Conservation (phyloP, 2,888 invertebrate genomes). For the Ectemnius continuus region DNA sequence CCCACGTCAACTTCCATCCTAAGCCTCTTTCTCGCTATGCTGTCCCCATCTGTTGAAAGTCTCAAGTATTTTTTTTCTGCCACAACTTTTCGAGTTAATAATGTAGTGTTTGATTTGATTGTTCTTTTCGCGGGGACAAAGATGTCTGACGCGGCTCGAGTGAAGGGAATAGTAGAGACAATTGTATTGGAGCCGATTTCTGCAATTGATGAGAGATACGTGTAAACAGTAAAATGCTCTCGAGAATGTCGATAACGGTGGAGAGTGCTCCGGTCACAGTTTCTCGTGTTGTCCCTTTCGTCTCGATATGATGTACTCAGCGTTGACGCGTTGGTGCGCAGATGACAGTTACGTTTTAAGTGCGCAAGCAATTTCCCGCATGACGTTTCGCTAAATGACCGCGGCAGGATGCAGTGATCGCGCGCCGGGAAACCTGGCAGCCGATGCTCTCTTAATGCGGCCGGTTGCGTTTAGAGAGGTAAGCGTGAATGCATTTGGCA, state of each 20-base stretch:
- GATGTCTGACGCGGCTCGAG: too few species aligned
- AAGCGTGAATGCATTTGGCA: conserved; percentile 20
- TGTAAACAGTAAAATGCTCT: background rate
- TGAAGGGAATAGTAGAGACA: too few species aligned
- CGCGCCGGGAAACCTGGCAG: conserved; percentile 5
- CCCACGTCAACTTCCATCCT: background rate
- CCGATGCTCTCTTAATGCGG: conserved; percentile 17
- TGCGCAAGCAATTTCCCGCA: background rate
- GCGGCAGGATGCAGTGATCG: background rate
- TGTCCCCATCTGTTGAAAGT: too few species aligned
- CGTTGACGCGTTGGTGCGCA: too few species aligned
- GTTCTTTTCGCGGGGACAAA: too few species aligned
- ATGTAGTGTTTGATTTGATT: too few species aligned
- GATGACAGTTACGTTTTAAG: too few species aligned
- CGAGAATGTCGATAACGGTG: conserved; percentile 3
- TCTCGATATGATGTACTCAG: background rate
- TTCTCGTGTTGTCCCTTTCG: background rate
- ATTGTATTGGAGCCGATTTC: background rate
- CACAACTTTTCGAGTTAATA: too few species aligned
- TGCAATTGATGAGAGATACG: background rate
- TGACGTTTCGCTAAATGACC: background rate
- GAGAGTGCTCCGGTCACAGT: background rate
- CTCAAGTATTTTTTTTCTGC: too few species aligned
- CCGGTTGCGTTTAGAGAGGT: conserved; percentile 25
- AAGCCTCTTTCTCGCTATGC: too few species aligned